Evolutionary conservation across 2,113 vertebrate genomes (phyloP).

Genomic region (Tenebrosternarchus preto): DNA sequence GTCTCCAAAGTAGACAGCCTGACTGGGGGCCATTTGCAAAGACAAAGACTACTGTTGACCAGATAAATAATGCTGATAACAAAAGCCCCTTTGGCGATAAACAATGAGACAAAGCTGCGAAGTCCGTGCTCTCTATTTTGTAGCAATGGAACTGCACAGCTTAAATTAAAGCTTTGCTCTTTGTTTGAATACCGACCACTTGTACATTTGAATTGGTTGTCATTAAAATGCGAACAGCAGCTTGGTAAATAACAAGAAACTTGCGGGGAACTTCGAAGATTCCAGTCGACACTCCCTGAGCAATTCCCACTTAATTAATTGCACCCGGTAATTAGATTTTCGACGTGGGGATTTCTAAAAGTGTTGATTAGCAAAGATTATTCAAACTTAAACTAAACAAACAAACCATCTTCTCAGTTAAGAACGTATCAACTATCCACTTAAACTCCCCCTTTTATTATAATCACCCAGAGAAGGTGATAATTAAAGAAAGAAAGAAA

Average conservation of each 20-base stretch:
- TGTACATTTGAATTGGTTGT: constrained; percentile 69
- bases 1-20: constrained; percentile 87
- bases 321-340: constrained; percentile 90
- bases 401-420: constrained; percentile 75
- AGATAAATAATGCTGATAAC: constrained; percentile 96
- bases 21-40: constrained; percentile 95
- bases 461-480: background rate
- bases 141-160: constrained; percentile 63
- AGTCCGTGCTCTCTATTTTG: constrained; percentile 77
- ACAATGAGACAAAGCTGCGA: constrained; percentile 85
- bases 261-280: constrained; percentile 57
- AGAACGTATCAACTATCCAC: constrained; percentile 47
- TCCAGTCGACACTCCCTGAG: constrained; percentile 60
- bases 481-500: background rate
- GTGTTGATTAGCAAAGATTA: constrained; percentile 76
- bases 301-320: constrained; percentile 84
- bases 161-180: constrained; percentile 72
- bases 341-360: constrained; percentile 78
- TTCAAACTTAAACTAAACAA: constrained; percentile 82
- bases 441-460: constrained; percentile 21
- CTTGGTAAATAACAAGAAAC: constrained; percentile 66
- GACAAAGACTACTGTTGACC: constrained; percentile 93
- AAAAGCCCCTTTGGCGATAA: constrained; percentile 84
- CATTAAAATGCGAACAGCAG: constrained; percentile 80
- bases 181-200: constrained; percentile 73